Conservation (phyloP, 1,140 invertebrate species). For the Branchinecta lynchi region DNA sequence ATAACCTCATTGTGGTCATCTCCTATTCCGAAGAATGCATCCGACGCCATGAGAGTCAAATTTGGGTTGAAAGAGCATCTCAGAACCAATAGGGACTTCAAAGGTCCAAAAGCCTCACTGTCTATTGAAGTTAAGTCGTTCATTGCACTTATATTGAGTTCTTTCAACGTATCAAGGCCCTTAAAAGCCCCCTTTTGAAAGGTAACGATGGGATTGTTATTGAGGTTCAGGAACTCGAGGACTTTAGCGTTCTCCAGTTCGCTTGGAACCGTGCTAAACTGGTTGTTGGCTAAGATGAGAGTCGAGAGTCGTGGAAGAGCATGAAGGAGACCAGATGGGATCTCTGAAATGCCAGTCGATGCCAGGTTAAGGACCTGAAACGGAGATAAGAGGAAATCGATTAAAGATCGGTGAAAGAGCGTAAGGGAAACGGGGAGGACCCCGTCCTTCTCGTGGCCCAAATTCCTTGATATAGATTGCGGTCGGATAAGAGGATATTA, state of each 20-base stretch:
- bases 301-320: slow-evolving; percentile 42
- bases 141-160: slow-evolving; percentile 20
- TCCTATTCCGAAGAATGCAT: slow-evolving; percentile 13
- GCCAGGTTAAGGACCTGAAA: slow-evolving; percentile 46
- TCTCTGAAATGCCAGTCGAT: slow-evolving; percentile 40
- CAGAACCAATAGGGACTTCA: slow-evolving; percentile 18
- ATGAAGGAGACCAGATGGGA: slow-evolving; percentile 47
- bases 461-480: no score
- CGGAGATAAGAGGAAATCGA: not conserved
- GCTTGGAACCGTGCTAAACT: slow-evolving; percentile 41
- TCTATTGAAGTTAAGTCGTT: slow-evolving; percentile 15
- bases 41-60: slow-evolving; percentile 5
- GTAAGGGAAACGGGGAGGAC: no score
- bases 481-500: no score
- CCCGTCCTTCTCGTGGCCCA: no score
- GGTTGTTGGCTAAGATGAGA: slow-evolving; percentile 52
- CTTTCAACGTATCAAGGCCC: slow-evolving; percentile 16
- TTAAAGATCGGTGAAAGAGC: no score
- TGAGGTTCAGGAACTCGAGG: slow-evolving; percentile 43
- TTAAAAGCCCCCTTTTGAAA: slow-evolving; percentile 25
- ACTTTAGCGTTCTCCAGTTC: slow-evolving; percentile 38
- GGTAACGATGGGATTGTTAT: slow-evolving; percentile 47
- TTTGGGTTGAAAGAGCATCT: slow-evolving; percentile 20
- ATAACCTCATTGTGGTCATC: not conserved
- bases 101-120: slow-evolving; percentile 16